Evolutionary conservation across 1,140 invertebrate species (phyloP), one percentile per base, ranked within the genome.

Genomic region (Achroia grisella): DNA sequence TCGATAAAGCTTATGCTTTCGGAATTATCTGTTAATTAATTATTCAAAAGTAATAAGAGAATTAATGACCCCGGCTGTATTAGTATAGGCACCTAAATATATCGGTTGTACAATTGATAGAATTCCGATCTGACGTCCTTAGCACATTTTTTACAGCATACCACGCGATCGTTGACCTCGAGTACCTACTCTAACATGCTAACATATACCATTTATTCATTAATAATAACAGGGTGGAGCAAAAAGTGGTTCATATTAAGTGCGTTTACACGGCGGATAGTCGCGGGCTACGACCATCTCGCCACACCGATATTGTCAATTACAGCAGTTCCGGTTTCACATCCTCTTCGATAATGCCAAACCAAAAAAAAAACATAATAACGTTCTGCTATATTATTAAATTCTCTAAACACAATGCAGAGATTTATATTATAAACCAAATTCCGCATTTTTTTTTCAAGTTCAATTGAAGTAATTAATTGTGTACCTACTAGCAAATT

Each of bases 131-230:
- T 61, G 55, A 62, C 71, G 77, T 81, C 76, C 76, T 83, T 82
- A 81, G 52, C 63, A 56, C 67, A 81, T 79, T 82, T 83, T 84
- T 81, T 77, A 80, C 63, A 75, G 63, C 76, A 78, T 82, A 75
- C 76, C 65, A 32, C 52, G 41, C 58, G 76, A 70, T 56, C 74
- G 50, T 77, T 73, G 80, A 81, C 77, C 80, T 74, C 68, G 54
- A 59, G 60, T 75, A 77, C n/a, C n/a, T n/a, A n/a, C 62, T 66
- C 4, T 10, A 15, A 37, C 17, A 23, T 23, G 17, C 60, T 58
- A 56, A 71, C 63, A 67, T 70, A 71, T 71, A 68, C 52, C 52
- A 71, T 75, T 78, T 76, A 74, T 72, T 79, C 63, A 71, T 79
- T 72, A 72, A 65, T 70, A 78, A 72, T 68, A 71, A 67, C 61